Conservation (phyloP, 2,888 invertebrate species). For the Micoletzkya japonica region DNA sequence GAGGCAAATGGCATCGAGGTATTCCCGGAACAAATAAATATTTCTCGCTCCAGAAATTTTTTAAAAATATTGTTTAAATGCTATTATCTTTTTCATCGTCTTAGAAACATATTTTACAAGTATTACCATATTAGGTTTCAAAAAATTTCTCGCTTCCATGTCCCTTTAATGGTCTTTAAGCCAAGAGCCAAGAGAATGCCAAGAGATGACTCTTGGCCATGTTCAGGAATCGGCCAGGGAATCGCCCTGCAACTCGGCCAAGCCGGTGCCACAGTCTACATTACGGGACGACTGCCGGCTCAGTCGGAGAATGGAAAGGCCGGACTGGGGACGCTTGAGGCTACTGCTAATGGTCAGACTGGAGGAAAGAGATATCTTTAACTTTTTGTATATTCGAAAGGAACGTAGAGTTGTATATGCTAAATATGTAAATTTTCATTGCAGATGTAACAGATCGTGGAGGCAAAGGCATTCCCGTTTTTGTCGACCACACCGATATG, state of each 20-base stretch:
- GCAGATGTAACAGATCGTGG: constrained; percentile 63
- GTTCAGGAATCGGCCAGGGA: constrained; percentile 37
- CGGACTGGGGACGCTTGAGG: constrained; percentile 27
- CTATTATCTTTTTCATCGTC: too few species aligned
- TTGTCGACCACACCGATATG: constrained; percentile 65
- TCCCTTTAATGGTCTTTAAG: too few species aligned
- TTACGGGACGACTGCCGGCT: constrained; percentile 39
- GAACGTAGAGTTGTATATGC: neutral
- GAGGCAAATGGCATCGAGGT: too few species aligned
- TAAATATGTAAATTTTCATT: too few species aligned
- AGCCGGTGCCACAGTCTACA: constrained; percentile 51
- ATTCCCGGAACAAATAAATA: too few species aligned
- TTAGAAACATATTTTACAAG: too few species aligned
- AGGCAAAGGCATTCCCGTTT: constrained; percentile 65
- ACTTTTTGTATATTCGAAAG: neutral
- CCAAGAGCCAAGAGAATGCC: too few species aligned
- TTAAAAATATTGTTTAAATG: too few species aligned
- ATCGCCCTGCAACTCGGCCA: constrained; percentile 46
- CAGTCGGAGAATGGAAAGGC: constrained; percentile 26
- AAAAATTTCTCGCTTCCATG: too few species aligned
- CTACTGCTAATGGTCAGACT: constrained; percentile 18
- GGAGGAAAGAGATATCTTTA: neutral
- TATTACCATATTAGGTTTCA: too few species aligned
- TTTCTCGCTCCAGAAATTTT: too few species aligned
- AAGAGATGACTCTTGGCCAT: too few species aligned